Base-by-base conservation (phyloP, 2,797 vertebrate species). In the Hoplostethus atlanticus region DNA sequence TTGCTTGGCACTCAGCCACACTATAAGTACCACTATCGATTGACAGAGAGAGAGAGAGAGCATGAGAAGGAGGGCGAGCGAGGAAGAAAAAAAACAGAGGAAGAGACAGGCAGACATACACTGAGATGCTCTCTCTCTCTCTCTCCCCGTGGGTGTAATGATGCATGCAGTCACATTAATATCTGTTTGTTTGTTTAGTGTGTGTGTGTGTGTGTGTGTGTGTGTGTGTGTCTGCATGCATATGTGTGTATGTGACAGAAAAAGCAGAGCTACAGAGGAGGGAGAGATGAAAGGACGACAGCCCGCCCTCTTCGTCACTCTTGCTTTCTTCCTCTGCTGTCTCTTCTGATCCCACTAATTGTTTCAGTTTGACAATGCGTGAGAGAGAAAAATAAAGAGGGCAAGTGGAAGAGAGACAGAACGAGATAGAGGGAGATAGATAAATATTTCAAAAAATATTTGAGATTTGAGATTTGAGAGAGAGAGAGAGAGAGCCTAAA, bases 321-420 rank as follows among this genome's bases (percentile, higher is more conserved):
- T 81, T 74, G 65, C 67, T 59, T 84, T 73, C 68, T 76, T 71
- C 68, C 73, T 66, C 71, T 54, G 61, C 83, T 70, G 80, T 77
- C 81, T 84, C 78, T 55, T 86, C 79, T 89, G 86, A 91, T 93
- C 86, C 90, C 68, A 36, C 77, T 93, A 93, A 94, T 94, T 91
- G 92, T 91, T 78, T 50, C 83, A 74, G 83, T 79, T 89, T 89
- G 87, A 90, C 84, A 80, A 84, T 15, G 61, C 73, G 59, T 65
- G 59, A 76, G 80, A 79, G 71, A 77, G 69, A 64, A 71, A 81
- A 84, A 81, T 44, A 66, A 61, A 42, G 51, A 77, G 66, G 17
- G 67, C 30, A 60, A 66, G 71, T 36, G 60, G 13, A 38, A 47
- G 58, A 58, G 57, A 79, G 73, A 76, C 68, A 25, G 57, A 58